Conservation (phyloP, 2,797 vertebrate species). For the Peromyscus melanophrys region DNA sequence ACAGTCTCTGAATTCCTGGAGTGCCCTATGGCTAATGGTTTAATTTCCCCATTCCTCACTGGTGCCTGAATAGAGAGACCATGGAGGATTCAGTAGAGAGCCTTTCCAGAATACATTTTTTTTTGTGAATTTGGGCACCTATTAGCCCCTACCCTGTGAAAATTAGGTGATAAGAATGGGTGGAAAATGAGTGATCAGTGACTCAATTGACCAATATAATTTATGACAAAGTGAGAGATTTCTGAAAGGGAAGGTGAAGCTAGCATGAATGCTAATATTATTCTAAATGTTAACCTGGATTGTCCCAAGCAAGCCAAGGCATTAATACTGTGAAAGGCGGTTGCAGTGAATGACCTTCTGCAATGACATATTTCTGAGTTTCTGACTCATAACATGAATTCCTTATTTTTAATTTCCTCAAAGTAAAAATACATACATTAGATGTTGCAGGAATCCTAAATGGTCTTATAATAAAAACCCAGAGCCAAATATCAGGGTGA, state of each 20-base stretch:
- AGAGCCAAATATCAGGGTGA: too few species aligned
- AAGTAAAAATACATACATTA: background rate
- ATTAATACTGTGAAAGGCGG: background rate
- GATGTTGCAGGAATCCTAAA: too few species aligned
- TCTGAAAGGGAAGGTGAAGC: background rate
- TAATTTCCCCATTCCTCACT: background rate
- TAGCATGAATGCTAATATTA: background rate
- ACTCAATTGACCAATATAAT: conserved; percentile 16
- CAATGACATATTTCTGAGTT: background rate
- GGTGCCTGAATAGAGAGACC: background rate
- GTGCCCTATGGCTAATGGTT: background rate
- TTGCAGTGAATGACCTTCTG: background rate
- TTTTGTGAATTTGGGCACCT: background rate
- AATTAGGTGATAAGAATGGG: background rate
- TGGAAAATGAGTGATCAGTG: background rate
- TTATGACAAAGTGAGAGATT: conserved; percentile 23
- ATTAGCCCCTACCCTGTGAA: background rate
- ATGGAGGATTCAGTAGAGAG: background rate
- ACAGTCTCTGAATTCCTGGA: conserved; percentile 17
- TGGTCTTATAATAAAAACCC: too few species aligned
- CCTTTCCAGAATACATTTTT: background rate
- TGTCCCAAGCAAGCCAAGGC: background rate
- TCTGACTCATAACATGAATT: background rate
- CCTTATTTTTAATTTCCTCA: background rate
- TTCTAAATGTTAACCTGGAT: background rate